A percentile compares a stretch with the other conserved stretches of the same genome.
Conservation (phyloP, 1,140 invertebrate species). For the Phymastichus coffea region DNA sequence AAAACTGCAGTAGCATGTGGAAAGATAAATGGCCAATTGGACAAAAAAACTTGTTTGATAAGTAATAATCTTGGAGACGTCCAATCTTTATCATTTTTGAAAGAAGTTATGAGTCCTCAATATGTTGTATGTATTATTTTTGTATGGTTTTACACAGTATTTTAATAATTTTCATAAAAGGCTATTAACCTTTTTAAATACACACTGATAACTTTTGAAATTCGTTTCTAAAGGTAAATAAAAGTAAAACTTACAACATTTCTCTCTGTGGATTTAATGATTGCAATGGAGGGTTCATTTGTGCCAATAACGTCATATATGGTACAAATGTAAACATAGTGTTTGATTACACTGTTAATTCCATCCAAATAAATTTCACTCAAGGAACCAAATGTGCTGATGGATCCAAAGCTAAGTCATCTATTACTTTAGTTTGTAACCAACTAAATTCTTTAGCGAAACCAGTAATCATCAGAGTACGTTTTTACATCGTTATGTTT, state of each 20-base stretch:
- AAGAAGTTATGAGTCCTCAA: not conserved
- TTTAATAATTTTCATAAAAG: not conserved
- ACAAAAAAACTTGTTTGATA: constrained; percentile 37
- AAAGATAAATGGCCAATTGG: constrained; percentile 31
- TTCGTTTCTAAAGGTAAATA: constrained; percentile 24
- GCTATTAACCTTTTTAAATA: constrained; percentile 2
- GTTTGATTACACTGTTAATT: constrained; percentile 38
- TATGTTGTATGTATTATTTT: not conserved
- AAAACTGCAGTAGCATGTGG: constrained; percentile 54
- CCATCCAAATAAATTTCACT: constrained; percentile 37
- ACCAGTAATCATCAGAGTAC: not conserved
- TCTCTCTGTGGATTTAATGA: constrained; percentile 36
- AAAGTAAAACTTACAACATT: constrained; percentile 35
- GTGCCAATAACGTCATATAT: constrained; percentile 34
- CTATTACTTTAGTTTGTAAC: not conserved
- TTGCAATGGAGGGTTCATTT: constrained; percentile 41
- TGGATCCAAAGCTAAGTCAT: constrained; percentile 20
- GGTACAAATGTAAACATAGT: constrained; percentile 38
- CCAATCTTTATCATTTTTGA: not conserved
- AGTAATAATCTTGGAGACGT: constrained; percentile 26
- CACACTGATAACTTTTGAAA: constrained; percentile 28
- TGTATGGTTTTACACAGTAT: not conserved
- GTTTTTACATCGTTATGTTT: not conserved
- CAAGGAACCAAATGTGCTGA: constrained; percentile 42
- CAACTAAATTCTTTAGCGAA: not conserved